A percentile compares a stretch with the other conserved stretches of the same genome.
Conservation (phyloP, 92 coral and sea anemone species). For the Zoanthus gigantus region DNA sequence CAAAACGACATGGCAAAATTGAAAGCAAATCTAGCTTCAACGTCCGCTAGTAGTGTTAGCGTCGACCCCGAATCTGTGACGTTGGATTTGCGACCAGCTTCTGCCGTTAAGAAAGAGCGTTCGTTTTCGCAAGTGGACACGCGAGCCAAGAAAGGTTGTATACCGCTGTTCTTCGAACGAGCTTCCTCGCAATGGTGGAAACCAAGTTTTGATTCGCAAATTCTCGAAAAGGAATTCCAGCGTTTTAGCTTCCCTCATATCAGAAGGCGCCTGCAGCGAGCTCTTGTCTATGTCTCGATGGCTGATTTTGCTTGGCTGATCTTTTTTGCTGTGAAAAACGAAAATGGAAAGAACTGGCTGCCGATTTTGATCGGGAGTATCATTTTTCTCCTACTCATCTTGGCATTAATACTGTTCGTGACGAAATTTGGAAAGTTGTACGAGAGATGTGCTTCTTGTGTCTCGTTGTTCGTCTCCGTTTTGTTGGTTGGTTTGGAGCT, state of each 20-base stretch:
- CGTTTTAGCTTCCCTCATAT: slow-evolving; percentile 89
- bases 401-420: slow-evolving; percentile 77
- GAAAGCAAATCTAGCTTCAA: slow-evolving; percentile 43
- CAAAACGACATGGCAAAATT: slow-evolving; percentile 48
- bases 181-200: slow-evolving; percentile 99
- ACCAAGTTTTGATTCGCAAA: slow-evolving; percentile 95
- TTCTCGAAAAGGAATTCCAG: slow-evolving; percentile 96
- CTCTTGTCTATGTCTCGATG: slow-evolving; percentile 79
- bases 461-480: slow-evolving; percentile 84
- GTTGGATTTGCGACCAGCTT: slow-evolving; percentile 75
- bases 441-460: slow-evolving; percentile 82
- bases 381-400: slow-evolving; percentile 77
- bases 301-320: slow-evolving; percentile 87
- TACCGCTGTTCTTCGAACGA: slow-evolving; percentile 99
- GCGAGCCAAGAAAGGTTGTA: slow-evolving; percentile 95
- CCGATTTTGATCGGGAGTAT: slow-evolving; percentile 81
- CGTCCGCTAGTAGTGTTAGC: slow-evolving; percentile 58
- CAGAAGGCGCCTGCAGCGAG: slow-evolving; percentile 90
- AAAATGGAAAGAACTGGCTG: slow-evolving; percentile 61
- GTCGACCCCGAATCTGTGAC: slow-evolving; percentile 83
- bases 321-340: slow-evolving; percentile 83
- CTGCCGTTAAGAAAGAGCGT: slow-evolving; percentile 91
- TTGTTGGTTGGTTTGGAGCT: slow-evolving; percentile 85
- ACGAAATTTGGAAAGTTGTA: slow-evolving; percentile 84
- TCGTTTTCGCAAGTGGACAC: slow-evolving; percentile 99